Evolutionary conservation across 2,797 vertebrate genomes (phyloP).

Genomic region (Lateolabrax maculatus): DNA sequence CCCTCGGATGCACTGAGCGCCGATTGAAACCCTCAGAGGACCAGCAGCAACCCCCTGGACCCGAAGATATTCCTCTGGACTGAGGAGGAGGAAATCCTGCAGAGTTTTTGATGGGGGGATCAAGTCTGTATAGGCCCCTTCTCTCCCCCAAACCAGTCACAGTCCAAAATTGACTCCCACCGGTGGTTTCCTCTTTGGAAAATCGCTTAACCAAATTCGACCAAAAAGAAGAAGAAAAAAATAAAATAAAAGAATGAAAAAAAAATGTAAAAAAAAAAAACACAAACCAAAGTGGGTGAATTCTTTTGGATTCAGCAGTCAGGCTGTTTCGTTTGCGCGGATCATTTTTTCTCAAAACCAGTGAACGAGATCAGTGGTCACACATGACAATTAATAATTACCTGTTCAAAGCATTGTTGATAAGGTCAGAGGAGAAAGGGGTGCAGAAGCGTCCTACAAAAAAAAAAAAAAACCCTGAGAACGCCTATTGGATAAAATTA

Average conservation of each 20-base stretch:
- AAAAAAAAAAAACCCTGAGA: constrained; percentile 41
- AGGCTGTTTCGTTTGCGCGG: not conserved
- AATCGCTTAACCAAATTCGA: constrained; percentile 21
- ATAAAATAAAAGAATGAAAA: too few relatives aligned
- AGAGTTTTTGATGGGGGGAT: constrained; percentile 73
- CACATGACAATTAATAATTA: constrained; percentile 31
- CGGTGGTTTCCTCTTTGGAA: constrained; percentile 45
- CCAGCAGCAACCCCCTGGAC: constrained; percentile 57
- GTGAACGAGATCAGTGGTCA: not conserved
- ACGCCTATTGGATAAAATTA: constrained; percentile 68
- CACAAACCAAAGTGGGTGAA: constrained; percentile 21
- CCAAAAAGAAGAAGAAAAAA: too few relatives aligned
- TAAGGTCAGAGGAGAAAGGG: constrained; percentile 54
- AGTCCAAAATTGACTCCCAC: constrained; percentile 63
- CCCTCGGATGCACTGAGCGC: constrained; percentile 46
- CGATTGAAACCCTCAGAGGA: constrained; percentile 45
- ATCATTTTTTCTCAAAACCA: constrained; percentile 23
- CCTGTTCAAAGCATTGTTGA: constrained; percentile 50
- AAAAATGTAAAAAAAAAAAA: not conserved
- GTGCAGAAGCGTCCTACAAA: constrained; percentile 50
- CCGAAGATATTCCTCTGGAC: constrained; percentile 76
- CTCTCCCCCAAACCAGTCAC: constrained; percentile 40
- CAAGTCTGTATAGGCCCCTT: constrained; percentile 69
- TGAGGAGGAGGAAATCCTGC: constrained; percentile 74
- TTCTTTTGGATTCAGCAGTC: not conserved